These are phyloP conservation scores for Triplophysa tibetana DNA, from an alignment of 2,113 vertebrate species.

Conservation along the genomic window DNA sequence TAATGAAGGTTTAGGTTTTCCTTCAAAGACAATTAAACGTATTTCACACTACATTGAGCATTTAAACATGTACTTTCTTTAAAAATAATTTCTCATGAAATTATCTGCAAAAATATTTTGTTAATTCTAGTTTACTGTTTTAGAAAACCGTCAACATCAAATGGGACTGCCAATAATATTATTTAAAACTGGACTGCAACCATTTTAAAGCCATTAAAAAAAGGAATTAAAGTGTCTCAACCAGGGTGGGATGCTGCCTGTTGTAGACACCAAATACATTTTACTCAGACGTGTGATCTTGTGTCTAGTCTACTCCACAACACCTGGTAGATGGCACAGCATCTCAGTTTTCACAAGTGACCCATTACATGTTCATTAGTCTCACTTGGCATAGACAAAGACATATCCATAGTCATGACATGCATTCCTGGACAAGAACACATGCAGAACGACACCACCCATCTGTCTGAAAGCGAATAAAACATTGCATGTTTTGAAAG, in stretches of 20 bases:
- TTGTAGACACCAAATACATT: slow-evolving; percentile 6
- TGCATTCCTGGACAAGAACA: background rate
- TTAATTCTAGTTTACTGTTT: background rate
- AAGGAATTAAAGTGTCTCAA: background rate
- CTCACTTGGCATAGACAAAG: background rate
- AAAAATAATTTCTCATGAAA: background rate
- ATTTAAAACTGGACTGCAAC: background rate
- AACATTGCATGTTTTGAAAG: background rate
- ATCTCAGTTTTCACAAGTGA: slow-evolving; percentile 46
- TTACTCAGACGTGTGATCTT: slow-evolving; percentile 16
- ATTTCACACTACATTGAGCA: slow-evolving; percentile 50
- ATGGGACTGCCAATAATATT: background rate
- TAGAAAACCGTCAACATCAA: background rate
- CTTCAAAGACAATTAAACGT: slow-evolving; percentile 51
- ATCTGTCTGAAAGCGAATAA: background rate
- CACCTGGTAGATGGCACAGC: slow-evolving; percentile 43
- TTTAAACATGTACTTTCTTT: background rate
- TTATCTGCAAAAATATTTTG: background rate
- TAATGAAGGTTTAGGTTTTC: slow-evolving; percentile 75
- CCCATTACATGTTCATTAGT: slow-evolving; percentile 33
- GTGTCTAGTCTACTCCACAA: slow-evolving; percentile 11
- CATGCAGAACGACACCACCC: background rate
- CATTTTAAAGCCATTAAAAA: background rate
- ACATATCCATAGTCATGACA: background rate
- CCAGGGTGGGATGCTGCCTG: background rate